Evolutionary conservation across 2,888 invertebrate genomes (phyloP).

Genomic region (Mechanitis messenoides): DNA sequence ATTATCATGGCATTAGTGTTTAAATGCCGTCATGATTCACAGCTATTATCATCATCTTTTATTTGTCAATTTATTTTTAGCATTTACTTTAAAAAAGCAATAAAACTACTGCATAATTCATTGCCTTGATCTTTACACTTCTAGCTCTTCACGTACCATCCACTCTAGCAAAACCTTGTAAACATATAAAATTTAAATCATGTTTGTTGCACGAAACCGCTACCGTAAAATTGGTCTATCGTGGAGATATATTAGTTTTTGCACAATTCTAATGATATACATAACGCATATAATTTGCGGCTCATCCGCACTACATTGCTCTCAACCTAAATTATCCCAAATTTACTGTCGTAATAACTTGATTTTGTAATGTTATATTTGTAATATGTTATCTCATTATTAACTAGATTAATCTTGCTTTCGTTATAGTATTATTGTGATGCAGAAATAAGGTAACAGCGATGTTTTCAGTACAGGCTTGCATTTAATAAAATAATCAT

Average conservation of each 20-base stretch:
- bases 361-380: not conserved
- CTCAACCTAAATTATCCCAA: conserved; percentile 15
- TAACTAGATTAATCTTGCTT: not conserved
- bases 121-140: conserved; percentile 14
- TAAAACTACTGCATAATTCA: not conserved
- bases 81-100: not conserved
- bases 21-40: not conserved
- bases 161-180: conserved; percentile 10
- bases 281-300: not conserved
- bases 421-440: not conserved
- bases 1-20: no score
- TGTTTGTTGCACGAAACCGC: conserved; percentile 13
- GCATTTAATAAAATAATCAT: no score
- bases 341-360: conserved; percentile 2
- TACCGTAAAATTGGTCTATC: conserved; percentile 21
- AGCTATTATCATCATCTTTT: not conserved
- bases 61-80: conserved; percentile 1
- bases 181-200: conserved; percentile 11
- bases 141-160: conserved; percentile 5
- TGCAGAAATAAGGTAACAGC: no score
- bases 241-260: conserved; percentile 16
- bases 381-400: conserved; percentile 1
- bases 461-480: no score
- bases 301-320: conserved; percentile 3
- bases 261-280: conserved; percentile 13